Evolutionary conservation across 2,888 invertebrate species (phyloP).

Genomic region (Drosophila birchii): DNA sequence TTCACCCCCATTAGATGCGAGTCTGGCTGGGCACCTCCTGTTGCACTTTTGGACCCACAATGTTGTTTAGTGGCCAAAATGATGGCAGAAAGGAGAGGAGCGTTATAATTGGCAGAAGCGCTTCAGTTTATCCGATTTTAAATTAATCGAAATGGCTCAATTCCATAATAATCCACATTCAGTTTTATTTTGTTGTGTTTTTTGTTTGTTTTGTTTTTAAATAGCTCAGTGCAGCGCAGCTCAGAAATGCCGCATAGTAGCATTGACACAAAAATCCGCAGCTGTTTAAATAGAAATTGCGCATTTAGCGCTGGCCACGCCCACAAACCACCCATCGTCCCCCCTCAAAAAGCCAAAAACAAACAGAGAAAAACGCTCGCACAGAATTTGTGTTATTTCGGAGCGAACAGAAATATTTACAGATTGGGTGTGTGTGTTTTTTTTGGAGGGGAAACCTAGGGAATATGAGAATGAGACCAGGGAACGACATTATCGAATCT

Average conservation of each 20-base stretch:
- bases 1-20: constrained; percentile 11
- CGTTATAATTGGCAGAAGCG: constrained; percentile 23
- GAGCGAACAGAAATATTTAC: constrained; percentile 33
- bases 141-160: constrained; percentile 30
- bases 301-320: constrained; percentile 55
- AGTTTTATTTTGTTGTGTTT: constrained; percentile 9
- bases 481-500: constrained; percentile 3
- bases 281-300: constrained; percentile 76
- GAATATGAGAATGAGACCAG: neutral
- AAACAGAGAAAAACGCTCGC: constrained; percentile 31
- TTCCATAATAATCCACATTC: constrained; percentile 21
- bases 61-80: constrained; percentile 18
- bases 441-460: neutral
- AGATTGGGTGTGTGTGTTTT: constrained; percentile 17
- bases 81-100: neutral
- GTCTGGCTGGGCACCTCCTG: neutral
- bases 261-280: constrained; percentile 72
- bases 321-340: neutral
- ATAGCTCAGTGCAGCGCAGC: constrained; percentile 34
- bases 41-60: constrained; percentile 25
- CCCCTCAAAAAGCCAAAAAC: constrained; percentile 15
- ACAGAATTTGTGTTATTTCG: constrained; percentile 34
- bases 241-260: constrained; percentile 34
- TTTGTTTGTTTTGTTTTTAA: constrained; percentile 29
- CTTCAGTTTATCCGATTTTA: constrained; percentile 17